Evolutionary conservation across 2,888 invertebrate genomes (phyloP).

Genomic region (Clunio marinus): DNA sequence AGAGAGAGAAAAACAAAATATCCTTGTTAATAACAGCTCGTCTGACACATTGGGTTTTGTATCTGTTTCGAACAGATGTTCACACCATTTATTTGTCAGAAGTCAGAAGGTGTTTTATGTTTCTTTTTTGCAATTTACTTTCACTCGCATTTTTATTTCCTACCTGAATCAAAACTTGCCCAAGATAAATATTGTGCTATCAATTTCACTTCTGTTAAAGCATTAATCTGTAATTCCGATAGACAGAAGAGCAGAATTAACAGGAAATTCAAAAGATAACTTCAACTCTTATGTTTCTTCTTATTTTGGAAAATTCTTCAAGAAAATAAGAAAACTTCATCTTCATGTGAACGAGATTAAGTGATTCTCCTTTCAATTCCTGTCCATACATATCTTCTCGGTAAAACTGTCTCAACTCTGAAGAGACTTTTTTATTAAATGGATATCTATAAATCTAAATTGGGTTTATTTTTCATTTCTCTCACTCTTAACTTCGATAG

Average conservation of each 20-base stretch:
- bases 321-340: background rate
- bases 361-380: slow-evolving; percentile 15
- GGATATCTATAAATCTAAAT: slow-evolving; percentile 35
- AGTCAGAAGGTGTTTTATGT: slow-evolving; percentile 25
- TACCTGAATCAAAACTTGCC: background rate
- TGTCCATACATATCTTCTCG: background rate
- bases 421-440: slow-evolving; percentile 20
- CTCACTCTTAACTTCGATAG: too few species aligned
- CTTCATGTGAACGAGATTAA: slow-evolving; percentile 11
- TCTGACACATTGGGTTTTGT: slow-evolving; percentile 36
- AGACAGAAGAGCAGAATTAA: background rate
- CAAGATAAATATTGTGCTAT: slow-evolving; percentile 1
- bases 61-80: slow-evolving; percentile 35
- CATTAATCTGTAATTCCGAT: slow-evolving; percentile 1
- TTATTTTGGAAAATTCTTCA: background rate
- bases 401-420: too few species aligned
- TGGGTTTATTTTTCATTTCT: slow-evolving; percentile 29
- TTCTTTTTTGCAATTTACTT: background rate
- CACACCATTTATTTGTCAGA: slow-evolving; percentile 36
- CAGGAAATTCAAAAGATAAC: background rate
- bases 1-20: slow-evolving; percentile 13
- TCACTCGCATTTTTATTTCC: background rate
- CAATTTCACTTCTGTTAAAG: background rate
- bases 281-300: background rate
- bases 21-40: slow-evolving; percentile 23